Evolutionary conservation across 2,888 invertebrate genomes (phyloP).

Genomic region (Drosophila peninsularis): DNA sequence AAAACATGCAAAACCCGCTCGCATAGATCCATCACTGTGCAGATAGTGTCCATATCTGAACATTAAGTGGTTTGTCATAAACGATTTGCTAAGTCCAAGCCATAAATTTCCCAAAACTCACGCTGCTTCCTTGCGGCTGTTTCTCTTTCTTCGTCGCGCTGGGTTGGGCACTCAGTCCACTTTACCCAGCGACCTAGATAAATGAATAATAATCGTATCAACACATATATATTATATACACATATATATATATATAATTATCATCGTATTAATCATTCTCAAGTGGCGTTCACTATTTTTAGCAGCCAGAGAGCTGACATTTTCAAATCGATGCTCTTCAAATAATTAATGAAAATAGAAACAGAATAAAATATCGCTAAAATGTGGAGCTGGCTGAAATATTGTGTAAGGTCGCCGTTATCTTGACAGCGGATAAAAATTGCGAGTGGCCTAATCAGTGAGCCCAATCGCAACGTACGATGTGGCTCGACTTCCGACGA

Average conservation of each 20-base stretch:
- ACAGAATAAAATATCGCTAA: slow-evolving; percentile 11
- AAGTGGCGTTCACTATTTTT: slow-evolving; percentile 63
- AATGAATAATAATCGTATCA: slow-evolving; percentile 22
- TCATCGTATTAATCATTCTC: slow-evolving; percentile 70
- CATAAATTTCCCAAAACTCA: slow-evolving; percentile 13
- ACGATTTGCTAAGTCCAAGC: slow-evolving; percentile 22
- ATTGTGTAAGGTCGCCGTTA: slow-evolving; percentile 76
- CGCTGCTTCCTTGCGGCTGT: background rate
- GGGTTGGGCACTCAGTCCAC: slow-evolving; percentile 1
- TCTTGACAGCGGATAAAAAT: slow-evolving; percentile 69
- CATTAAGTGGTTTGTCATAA: slow-evolving; percentile 41
- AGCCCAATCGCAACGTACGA: slow-evolving; percentile 7
- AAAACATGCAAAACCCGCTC: slow-evolving; percentile 40
- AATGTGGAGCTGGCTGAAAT: slow-evolving; percentile 37
- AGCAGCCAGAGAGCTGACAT: slow-evolving; percentile 52
- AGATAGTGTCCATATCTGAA: slow-evolving; percentile 38
- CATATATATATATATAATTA: slow-evolving; percentile 30
- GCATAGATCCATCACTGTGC: slow-evolving; percentile 55
- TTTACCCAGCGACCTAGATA: slow-evolving; percentile 48
- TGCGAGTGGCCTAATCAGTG: slow-evolving; percentile 50
- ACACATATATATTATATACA: background rate
- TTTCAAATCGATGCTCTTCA: slow-evolving; percentile 72
- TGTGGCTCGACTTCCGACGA: background rate
- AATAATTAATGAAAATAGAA: slow-evolving; percentile 41
- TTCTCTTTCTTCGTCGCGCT: background rate